Evolutionary conservation across 2,797 vertebrate species (phyloP).

Genomic region (Sebastes kiyomatsui): DNA sequence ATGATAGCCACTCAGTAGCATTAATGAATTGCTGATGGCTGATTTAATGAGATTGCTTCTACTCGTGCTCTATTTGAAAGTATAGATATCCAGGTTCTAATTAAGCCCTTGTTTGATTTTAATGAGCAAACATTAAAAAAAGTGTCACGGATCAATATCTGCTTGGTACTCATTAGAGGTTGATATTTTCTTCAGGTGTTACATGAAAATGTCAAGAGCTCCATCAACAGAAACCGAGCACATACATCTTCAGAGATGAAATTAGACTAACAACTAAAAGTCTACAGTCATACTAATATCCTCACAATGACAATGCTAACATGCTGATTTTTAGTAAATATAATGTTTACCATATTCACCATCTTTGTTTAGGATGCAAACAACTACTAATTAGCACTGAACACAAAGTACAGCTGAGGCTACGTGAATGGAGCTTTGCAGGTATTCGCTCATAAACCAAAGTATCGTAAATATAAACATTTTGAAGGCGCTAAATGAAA

Average conservation of each 20-base stretch:
- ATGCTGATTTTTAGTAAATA: background rate
- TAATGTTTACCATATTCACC: background rate
- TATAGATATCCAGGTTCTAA: conserved; percentile 34
- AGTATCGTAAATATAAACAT: background rate
- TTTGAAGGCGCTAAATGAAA: background rate
- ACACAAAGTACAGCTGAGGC: background rate
- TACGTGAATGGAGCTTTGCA: background rate
- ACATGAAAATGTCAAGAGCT: background rate
- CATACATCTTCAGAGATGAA: background rate
- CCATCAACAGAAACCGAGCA: background rate
- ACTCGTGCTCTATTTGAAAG: conserved; percentile 31
- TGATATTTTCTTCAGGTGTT: background rate
- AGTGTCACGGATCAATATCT: conserved; percentile 36
- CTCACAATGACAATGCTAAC: background rate
- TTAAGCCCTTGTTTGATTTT: conserved; percentile 39
- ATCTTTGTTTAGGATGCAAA: background rate
- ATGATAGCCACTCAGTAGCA: conserved; percentile 26
- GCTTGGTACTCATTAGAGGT: background rate
- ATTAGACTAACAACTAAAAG: background rate
- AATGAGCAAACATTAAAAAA: conserved; percentile 42
- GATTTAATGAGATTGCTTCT: conserved; percentile 41
- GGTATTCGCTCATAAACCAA: background rate
- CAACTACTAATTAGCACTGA: background rate
- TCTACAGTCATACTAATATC: background rate
- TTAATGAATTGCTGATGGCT: conserved; percentile 39